Evolutionary conservation across 1,140 invertebrate genomes (phyloP).

Genomic region (Pentalonia nigronervosa): DNA sequence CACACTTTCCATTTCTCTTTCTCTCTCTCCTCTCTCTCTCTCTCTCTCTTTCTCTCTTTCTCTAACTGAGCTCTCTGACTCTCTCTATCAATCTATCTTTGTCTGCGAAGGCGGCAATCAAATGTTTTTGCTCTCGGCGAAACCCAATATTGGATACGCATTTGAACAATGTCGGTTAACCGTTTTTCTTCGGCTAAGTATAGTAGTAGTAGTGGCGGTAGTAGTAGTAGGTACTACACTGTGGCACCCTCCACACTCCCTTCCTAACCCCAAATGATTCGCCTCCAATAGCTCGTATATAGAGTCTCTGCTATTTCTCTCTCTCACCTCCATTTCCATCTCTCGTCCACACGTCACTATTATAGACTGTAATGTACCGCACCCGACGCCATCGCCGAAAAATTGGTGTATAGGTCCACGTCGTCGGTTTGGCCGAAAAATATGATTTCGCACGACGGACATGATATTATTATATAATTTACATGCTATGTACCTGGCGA

Average conservation of each 20-base stretch:
- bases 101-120: neutral
- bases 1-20: neutral
- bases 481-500: too few relatives aligned
- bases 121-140: conserved; percentile 22
- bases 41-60: neutral
- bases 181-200: conserved; percentile 39
- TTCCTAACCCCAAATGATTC: neutral
- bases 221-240: neutral
- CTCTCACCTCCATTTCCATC: neutral
- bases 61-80: too few relatives aligned
- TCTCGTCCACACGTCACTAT: neutral
- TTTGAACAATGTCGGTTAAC: conserved; percentile 40
- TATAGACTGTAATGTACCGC: neutral
- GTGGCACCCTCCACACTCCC: neutral
- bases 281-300: neutral
- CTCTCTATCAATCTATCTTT: neutral
- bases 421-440: neutral
- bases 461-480: neutral
- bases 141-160: conserved; percentile 43
- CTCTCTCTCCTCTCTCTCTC: neutral
- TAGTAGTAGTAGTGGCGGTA: neutral
- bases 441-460: neutral
- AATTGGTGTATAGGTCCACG: neutral
- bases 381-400: neutral
- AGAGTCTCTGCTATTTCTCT: neutral